Conservation (phyloP, 2,113 vertebrate species). For the Triplophysa tibetana region DNA sequence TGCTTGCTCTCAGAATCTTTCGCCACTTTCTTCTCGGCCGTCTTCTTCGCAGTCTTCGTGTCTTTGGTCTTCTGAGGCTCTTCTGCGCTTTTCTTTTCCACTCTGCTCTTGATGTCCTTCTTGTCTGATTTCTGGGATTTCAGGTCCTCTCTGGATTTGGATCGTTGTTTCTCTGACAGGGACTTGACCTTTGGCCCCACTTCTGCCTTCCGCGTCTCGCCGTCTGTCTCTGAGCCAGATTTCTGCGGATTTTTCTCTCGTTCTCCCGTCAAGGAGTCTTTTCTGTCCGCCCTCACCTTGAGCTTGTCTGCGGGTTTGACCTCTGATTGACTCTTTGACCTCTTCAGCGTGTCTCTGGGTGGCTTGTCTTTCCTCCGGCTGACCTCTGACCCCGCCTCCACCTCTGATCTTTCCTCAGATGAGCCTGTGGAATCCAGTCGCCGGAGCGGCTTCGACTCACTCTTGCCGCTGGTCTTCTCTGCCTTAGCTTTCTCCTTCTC, state of each 20-base stretch:
- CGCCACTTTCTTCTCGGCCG: constrained; percentile 59
- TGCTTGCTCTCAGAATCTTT: constrained; percentile 65
- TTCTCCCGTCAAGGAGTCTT: constrained; percentile 72
- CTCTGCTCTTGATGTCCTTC: constrained; percentile 76
- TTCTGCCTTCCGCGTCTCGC: constrained; percentile 77
- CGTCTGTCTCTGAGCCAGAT: constrained; percentile 74
- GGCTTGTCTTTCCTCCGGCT: constrained; percentile 77
- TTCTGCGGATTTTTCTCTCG: constrained; percentile 79
- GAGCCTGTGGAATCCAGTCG: constrained; percentile 76
- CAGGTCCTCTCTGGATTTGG: constrained; percentile 77
- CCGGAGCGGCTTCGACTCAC: constrained; percentile 79
- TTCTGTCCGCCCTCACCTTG: constrained; percentile 78
- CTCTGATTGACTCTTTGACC: constrained; percentile 81
- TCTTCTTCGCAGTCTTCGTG: constrained; percentile 62
- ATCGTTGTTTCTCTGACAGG: constrained; percentile 74
- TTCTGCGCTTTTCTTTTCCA: constrained; percentile 67
- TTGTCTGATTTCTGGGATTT: constrained; percentile 79
- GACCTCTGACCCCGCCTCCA: constrained; percentile 74
- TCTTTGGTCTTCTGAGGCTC: constrained; percentile 61
- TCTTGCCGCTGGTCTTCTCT: constrained; percentile 70
- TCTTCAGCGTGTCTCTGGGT: constrained; percentile 78
- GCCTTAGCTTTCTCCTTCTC: constrained; percentile 72
- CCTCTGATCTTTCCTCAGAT: constrained; percentile 84
- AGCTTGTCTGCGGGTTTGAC: constrained; percentile 77
- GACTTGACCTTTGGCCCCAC: constrained; percentile 69